Evolutionary conservation across 2,113 vertebrate species (phyloP).

Genomic region (Anarrhichthys ocellatus): DNA sequence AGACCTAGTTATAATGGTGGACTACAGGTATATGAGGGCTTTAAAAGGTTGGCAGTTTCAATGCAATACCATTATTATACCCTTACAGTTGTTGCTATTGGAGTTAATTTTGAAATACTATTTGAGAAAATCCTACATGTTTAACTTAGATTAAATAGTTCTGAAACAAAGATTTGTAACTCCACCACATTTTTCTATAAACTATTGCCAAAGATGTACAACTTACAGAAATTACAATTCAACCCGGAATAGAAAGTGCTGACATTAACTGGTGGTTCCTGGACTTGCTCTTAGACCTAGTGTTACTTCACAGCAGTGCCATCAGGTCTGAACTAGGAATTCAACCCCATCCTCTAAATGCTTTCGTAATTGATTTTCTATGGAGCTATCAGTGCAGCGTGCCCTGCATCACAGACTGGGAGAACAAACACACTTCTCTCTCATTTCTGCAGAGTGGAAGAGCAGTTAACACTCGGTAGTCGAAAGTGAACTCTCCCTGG

Average conservation of each 20-base stretch:
- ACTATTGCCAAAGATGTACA: not conserved
- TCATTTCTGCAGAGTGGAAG: slow-evolving; percentile 11
- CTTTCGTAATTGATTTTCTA: slow-evolving; percentile 34
- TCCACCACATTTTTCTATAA: not conserved
- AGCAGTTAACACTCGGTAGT: slow-evolving; percentile 23
- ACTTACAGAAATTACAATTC: not conserved
- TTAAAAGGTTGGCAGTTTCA: not conserved
- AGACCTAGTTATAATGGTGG: not conserved
- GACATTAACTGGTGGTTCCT: not conserved
- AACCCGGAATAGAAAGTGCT: not conserved
- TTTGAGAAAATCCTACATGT: not conserved
- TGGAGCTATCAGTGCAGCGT: not conserved
- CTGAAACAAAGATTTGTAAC: not conserved
- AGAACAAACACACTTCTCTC: slow-evolving; percentile 12
- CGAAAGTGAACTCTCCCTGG: not conserved
- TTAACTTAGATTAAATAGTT: not conserved
- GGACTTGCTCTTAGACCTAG: not conserved
- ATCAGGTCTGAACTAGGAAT: not conserved
- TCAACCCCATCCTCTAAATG: slow-evolving; percentile 17
- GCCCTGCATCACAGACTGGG: not conserved
- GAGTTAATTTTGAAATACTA: not conserved
- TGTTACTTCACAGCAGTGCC: not conserved
- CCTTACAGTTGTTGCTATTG: not conserved
- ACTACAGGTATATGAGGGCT: not conserved
- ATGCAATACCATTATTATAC: not conserved